Base-by-base conservation (phyloP, 92 coral and sea anemone species). In the Epizoanthus fatuus region DNA sequence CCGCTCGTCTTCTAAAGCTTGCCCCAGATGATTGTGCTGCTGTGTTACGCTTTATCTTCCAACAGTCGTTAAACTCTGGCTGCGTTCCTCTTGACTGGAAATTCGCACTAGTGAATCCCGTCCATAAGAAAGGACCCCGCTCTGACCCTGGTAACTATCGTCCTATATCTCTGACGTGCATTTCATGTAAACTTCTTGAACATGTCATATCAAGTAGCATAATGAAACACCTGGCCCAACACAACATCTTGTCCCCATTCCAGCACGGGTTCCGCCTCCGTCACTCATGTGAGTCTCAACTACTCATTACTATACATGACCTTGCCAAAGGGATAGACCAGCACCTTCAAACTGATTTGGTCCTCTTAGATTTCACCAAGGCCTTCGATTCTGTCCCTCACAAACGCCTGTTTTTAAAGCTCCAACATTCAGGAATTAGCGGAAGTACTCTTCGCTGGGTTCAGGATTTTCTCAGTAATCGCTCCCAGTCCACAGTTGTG, bases 51-150 rank as follows among this genome's bases (percentile, higher is more conserved):
- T 10, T 45, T 42, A 5, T 52, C 64, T 75, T 75, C 17, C 81
- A 75, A 53, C 81, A 75, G 38, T 75, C 81, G 13, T 75, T 75
- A 54, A 60, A 75, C 65, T 15, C 81, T 75, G 81, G 81, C 53
- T 22, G 11, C 62, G 37, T 75, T 16, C 81, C 67, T 45, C 38
- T 32, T 13, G 81, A 75, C 56, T 75, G 81, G 81, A 75, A 53
- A 75, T 60, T 45, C 64, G 81, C 81, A 51, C 62, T 53, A 45
- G 81, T 51, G 12, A 75, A 56, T 11, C 81, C 81, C 45, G 45
- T 54, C 81, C 81, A 72, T 72, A 42, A 72, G 54, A 72, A 72
- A 72, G 77, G 53, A 12, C 32, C 45, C 53, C 77, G 75, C 45
- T 45, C 38, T 1, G 45, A 69, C 75, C 75, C 75, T 38, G 53